These are phyloP conservation scores for Hypercompe scribonia DNA, from an alignment of 2,888 invertebrate species.

Conservation along the genomic window DNA sequence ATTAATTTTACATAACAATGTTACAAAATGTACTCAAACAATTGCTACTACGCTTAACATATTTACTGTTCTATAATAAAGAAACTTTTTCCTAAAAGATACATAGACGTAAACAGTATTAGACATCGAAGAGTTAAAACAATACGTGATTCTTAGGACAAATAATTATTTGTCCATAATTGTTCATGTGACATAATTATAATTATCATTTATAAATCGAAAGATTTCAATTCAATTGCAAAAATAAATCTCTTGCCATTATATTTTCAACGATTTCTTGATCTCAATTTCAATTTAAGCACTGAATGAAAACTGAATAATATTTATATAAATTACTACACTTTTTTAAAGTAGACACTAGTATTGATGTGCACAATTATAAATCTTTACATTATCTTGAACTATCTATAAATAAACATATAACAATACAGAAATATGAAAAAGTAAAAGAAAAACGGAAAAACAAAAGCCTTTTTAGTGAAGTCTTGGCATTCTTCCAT, in stretches of 20 bases:
- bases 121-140: not conserved
- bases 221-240: not conserved
- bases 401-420: too few relatives aligned
- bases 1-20: constrained; percentile 31
- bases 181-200: too few relatives aligned
- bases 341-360: too few relatives aligned
- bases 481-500: too few relatives aligned
- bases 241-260: not conserved
- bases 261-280: not conserved
- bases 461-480: too few relatives aligned
- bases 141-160: too few relatives aligned
- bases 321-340: not conserved
- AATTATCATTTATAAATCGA: not conserved
- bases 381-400: too few relatives aligned
- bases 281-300: not conserved
- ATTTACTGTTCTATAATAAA: too few relatives aligned
- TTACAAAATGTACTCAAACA: not conserved
- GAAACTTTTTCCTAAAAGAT: not conserved
- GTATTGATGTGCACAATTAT: too few relatives aligned
- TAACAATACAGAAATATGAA: too few relatives aligned
- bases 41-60: not conserved
- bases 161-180: too few relatives aligned
- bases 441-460: too few relatives aligned
- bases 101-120: not conserved
- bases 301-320: not conserved